Conservation (phyloP, 2,797 vertebrate species). For the Sphenodon punctatus region DNA sequence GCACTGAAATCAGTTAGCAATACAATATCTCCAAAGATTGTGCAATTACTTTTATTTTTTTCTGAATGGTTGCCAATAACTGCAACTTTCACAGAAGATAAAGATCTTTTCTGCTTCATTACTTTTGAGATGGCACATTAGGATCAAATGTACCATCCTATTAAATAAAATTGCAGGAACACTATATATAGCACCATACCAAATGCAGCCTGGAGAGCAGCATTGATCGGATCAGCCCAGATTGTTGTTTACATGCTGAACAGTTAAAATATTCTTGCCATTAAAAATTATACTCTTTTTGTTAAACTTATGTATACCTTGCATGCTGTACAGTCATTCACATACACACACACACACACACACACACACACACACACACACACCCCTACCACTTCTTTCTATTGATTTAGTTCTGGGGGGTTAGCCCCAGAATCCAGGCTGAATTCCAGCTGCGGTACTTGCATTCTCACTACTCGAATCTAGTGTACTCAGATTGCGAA, state of each 20-base stretch:
- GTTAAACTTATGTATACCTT: not conserved
- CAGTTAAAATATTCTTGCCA: conserved; percentile 58
- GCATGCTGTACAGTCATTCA: not conserved
- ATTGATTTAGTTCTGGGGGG: too few relatives aligned
- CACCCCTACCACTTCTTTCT: too few relatives aligned
- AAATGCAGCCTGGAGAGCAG: conserved; percentile 60
- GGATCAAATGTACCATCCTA: conserved; percentile 73
- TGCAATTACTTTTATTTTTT: conserved; percentile 73
- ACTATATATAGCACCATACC: conserved; percentile 70
- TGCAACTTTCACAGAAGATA: conserved; percentile 75
- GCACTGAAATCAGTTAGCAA: conserved; percentile 68
- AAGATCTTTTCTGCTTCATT: conserved; percentile 77
- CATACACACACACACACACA: not conserved
- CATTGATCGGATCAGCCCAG: conserved; percentile 66
- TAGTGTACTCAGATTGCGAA: too few relatives aligned
- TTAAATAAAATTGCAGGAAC: conserved; percentile 74
- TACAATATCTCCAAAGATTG: conserved; percentile 68
- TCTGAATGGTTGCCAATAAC: conserved; percentile 76
- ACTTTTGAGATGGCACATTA: conserved; percentile 76
- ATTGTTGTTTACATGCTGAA: conserved; percentile 60
- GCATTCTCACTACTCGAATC: too few relatives aligned
- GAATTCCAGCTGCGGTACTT: too few relatives aligned
- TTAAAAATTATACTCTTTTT: conserved; percentile 47
- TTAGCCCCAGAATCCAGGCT: too few relatives aligned
- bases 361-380: not conserved